Base-by-base conservation (phyloP, 2,113 vertebrate genomes). In the Hassar affinis region DNA sequence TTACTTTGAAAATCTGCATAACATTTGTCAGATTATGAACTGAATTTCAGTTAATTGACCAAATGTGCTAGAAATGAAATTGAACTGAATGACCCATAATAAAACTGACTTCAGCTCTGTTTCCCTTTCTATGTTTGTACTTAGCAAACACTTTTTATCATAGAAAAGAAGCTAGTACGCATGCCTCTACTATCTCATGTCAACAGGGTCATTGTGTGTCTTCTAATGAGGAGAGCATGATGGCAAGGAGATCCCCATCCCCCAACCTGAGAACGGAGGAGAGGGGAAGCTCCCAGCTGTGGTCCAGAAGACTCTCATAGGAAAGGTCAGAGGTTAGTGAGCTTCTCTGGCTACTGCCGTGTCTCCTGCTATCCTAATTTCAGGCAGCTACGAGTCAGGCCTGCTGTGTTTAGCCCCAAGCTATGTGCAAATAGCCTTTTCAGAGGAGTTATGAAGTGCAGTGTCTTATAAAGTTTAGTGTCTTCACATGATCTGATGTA, bases 281-380 rank as follows among this genome's bases (percentile, higher is more conserved):
- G 76, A 83, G 51, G 62, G 35, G 83, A 84, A 56, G 57, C 49
- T 83, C 76, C 76, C 85, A 83, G 81, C 85, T 86, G 85, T 74
- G 57, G 76, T 75, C 80, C 80, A 79, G 76, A 49, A 74, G 66
- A 71, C 66, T 74, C 62, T 79, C 68, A 72, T 51, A 64, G 54
- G 62, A 56, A 27, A 72, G 83, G 76, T 71, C 83, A 84, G 54
- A 61, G 83, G 83, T 84, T 54, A 61, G 62, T 59, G 52, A 56
- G 66, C 76, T 84, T 54, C 77, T 84, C 52, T 59, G 57, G 64
- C 76, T 56, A 79, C 76, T 59, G 42, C 83, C 45, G 14, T 79
- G 76, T 79, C 64, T 56, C 54, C 52, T 11, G 10, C 81, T 79
- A 56, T 69, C 76, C 76, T 71, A 84, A 84, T 72, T 79, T 84